Conservation (phyloP, 2,113 vertebrate genomes). For the Perccottus glenii region DNA sequence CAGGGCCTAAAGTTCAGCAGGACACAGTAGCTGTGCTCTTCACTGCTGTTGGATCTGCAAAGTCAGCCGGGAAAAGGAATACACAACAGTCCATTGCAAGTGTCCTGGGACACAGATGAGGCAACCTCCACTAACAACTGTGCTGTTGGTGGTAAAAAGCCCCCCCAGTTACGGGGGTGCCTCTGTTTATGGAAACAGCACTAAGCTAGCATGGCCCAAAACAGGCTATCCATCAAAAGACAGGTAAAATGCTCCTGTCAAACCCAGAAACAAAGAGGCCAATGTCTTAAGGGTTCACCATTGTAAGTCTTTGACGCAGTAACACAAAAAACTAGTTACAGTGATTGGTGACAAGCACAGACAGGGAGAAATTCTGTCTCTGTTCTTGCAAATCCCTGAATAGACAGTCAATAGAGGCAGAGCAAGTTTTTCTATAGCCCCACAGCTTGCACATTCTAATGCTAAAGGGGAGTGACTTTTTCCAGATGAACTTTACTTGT, state of each 20-base stretch:
- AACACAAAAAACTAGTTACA: slow-evolving; percentile 28
- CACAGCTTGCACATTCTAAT: slow-evolving; percentile 64
- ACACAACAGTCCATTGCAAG: slow-evolving; percentile 3
- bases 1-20: slow-evolving; percentile 4
- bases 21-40: slow-evolving; percentile 19
- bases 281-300: background rate
- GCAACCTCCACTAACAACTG: slow-evolving; percentile 65
- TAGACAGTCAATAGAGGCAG: slow-evolving; percentile 40
- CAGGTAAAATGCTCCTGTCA: slow-evolving; percentile 48
- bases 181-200: slow-evolving; percentile 20
- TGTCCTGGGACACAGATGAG: slow-evolving; percentile 66
- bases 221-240: slow-evolving; percentile 43
- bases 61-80: slow-evolving; percentile 40
- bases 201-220: slow-evolving; percentile 11
- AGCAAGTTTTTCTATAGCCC: slow-evolving; percentile 61
- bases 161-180: slow-evolving; percentile 7
- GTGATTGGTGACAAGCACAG: slow-evolving; percentile 39
- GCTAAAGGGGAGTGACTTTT: slow-evolving; percentile 40
- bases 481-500: slow-evolving; percentile 41
- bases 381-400: slow-evolving; percentile 62
- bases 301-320: slow-evolving; percentile 13
- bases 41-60: slow-evolving; percentile 23
- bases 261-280: slow-evolving; percentile 12
- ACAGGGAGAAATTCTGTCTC: slow-evolving; percentile 54
- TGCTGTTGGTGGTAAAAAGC: slow-evolving; percentile 43